Percentiles rank a stretch among this genome's conserved stretches.
Conservation (phyloP, 1,140 invertebrate species). For the Hylaeus anthracinus region DNA sequence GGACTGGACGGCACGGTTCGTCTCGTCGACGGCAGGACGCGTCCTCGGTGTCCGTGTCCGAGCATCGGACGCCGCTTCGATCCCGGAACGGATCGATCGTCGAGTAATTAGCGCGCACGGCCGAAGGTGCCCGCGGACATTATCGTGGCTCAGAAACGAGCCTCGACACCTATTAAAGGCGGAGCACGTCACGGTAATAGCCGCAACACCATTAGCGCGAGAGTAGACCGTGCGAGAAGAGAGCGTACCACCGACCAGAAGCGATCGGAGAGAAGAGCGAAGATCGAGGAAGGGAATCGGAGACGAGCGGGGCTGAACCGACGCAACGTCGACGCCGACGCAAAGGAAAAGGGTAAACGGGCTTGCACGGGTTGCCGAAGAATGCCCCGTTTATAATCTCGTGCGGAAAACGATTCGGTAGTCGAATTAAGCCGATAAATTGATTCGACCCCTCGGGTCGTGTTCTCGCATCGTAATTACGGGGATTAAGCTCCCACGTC, state of each 20-base stretch:
- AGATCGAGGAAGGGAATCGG: conserved; percentile 13
- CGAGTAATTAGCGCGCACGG: conserved; percentile 57
- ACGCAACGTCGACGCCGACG: too few species aligned
- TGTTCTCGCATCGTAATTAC: conserved; percentile 57
- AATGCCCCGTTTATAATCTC: conserved; percentile 39
- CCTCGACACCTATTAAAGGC: conserved; percentile 61
- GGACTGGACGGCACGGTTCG: neutral
- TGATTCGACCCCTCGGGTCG: conserved; percentile 52
- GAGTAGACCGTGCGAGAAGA: conserved; percentile 34
- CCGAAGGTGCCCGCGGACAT: conserved; percentile 60
- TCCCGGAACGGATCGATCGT: conserved; percentile 48
- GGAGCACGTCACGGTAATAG: conserved; percentile 58
- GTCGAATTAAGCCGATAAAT: conserved; percentile 54
- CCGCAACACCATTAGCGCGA: conserved; percentile 61
- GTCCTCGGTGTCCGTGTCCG: neutral
- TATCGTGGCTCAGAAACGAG: conserved; percentile 58
- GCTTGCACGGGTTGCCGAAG: conserved; percentile 12
- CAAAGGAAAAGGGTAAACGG: neutral
- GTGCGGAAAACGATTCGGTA: conserved; percentile 47
- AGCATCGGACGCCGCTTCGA: conserved; percentile 37
- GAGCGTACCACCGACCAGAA: neutral
- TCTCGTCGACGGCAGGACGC: neutral
- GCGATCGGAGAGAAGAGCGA: neutral
- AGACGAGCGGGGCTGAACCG: neutral
- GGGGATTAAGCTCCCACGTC: conserved; percentile 32